Evolutionary conservation across 2,113 vertebrate species (phyloP), one percentile per base, ranked within the genome.

Genomic region (Oriolus oriolus): DNA sequence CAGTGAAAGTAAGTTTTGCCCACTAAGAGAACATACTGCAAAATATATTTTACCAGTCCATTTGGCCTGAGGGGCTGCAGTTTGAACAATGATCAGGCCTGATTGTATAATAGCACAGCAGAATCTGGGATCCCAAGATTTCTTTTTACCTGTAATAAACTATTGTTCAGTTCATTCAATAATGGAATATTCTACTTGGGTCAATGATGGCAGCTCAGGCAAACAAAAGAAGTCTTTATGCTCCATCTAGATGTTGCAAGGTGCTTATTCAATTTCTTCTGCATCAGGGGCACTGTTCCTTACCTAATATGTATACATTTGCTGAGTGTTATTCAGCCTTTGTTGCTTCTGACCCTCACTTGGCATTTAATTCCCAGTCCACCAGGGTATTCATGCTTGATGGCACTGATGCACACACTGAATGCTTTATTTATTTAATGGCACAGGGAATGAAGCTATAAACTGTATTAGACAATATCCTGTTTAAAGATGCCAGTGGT

Each of bases 331-430:
- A 98, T 98, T 98, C 98, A 97, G 97, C 96, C 74, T 96, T 98
- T 98, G 98, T 98, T 98, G 98, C 96, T 90, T 96, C 97, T 98
- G 98, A 98, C 98, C 98, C 98, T 98, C 96, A 98, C 97, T 98
- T 98, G 98, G 97, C 98, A 98, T 98, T 98, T 98, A 98, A 98
- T 98, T 98, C 98, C 97, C 98, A 93, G 98, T 96, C 98, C 97
- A 98, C 97, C 92, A 45, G 96, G 97, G 97, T 97, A 98, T 98
- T 98, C 98, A 98, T 97, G 98, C 97, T 97, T 96, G 97, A 98
- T 96, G 96, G 97, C 98, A 98, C 93, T 96, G 96, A 97, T 98
- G 97, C 96, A 98, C 97, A 97, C 70, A 83, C 87, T 97, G 98
- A 98, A 98, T 98, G 95, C 95, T 97, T 98, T 97, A 98, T 97